Evolutionary conservation across 2,797 vertebrate genomes (phyloP).

Genomic region (Hirundo rustica): DNA sequence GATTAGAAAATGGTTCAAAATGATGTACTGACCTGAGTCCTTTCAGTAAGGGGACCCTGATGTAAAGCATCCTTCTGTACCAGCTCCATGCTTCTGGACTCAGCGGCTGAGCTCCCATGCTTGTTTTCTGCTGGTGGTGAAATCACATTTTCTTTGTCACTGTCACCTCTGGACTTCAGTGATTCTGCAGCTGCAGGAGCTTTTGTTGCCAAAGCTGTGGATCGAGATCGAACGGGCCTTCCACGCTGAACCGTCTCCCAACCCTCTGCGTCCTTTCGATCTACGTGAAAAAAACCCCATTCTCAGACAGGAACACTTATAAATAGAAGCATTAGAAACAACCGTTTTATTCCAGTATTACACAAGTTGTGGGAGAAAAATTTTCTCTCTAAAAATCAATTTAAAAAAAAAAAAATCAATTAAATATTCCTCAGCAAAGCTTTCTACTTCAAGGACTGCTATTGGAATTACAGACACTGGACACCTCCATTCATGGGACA

Average conservation of each 20-base stretch:
- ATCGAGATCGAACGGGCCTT: slow-evolving; percentile 89
- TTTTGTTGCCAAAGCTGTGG: slow-evolving; percentile 82
- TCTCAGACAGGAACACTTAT: background rate
- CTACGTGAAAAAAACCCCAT: slow-evolving; percentile 57
- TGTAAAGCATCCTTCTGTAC: slow-evolving; percentile 40
- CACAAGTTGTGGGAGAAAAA: background rate
- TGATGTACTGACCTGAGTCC: slow-evolving; percentile 65
- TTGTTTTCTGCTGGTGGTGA: slow-evolving; percentile 50
- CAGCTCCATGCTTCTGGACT: slow-evolving; percentile 19
- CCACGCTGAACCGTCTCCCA: slow-evolving; percentile 99
- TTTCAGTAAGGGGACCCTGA: slow-evolving; percentile 57
- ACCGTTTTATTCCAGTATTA: background rate
- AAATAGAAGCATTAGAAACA: background rate
- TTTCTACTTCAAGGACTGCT: background rate
- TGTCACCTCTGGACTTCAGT: slow-evolving; percentile 78
- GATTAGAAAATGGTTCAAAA: background rate
- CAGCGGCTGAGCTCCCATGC: slow-evolving; percentile 26
- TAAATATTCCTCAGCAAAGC: background rate
- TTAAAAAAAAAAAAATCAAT: background rate
- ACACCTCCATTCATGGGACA: background rate
- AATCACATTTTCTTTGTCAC: slow-evolving; percentile 78
- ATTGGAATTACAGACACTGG: background rate
- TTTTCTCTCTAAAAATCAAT: background rate
- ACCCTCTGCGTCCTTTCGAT: slow-evolving; percentile 91
- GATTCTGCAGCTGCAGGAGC: slow-evolving; percentile 74